These are phyloP conservation scores for Sinentomon sp. DNA, from an alignment of 2,888 invertebrate genomes.

Conservation along the genomic window DNA sequence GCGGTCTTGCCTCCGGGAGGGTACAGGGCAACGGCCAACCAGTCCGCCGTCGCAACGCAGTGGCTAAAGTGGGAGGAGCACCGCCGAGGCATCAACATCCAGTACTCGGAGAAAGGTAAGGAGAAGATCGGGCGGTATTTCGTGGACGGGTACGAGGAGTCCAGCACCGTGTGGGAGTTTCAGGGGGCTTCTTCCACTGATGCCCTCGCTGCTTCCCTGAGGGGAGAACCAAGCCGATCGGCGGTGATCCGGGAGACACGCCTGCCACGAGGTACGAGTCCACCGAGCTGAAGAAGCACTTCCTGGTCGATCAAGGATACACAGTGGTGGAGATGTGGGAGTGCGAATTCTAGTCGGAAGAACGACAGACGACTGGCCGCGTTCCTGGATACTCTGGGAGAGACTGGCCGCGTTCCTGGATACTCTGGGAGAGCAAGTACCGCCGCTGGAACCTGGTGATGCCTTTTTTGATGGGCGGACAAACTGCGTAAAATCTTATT, in stretches of 20 bases:
- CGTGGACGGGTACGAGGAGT: too few species aligned
- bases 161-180: slow-evolving; percentile 13
- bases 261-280: slow-evolving; percentile 8
- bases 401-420: too few species aligned
- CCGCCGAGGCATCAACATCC: slow-evolving; percentile 2
- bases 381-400: too few species aligned
- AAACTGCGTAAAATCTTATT: slow-evolving; percentile 14
- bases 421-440: too few species aligned
- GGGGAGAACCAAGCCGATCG: neutral
- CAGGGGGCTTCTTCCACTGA: slow-evolving; percentile 14
- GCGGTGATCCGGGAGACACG: slow-evolving; percentile 1
- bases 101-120: slow-evolving; percentile 4
- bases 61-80: too few species aligned
- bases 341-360: slow-evolving; percentile 12
- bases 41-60: too few species aligned
- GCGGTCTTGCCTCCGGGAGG: slow-evolving; percentile 7
- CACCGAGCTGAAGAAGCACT: slow-evolving; percentile 9
- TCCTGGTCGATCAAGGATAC: slow-evolving; percentile 10
- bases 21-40: slow-evolving; percentile 5
- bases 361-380: slow-evolving; percentile 6
- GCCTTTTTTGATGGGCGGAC: slow-evolving; percentile 17
- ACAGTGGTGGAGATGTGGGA: slow-evolving; percentile 9
- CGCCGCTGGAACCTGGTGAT: slow-evolving; percentile 15
- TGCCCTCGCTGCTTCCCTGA: slow-evolving; percentile 11
- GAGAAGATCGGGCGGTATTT: too few species aligned